A percentile compares a stretch with the other conserved stretches of the same genome.
Evolutionary conservation across 2,888 invertebrate genomes (phyloP).

Genomic region (Aricia artaxerxes): DNA sequence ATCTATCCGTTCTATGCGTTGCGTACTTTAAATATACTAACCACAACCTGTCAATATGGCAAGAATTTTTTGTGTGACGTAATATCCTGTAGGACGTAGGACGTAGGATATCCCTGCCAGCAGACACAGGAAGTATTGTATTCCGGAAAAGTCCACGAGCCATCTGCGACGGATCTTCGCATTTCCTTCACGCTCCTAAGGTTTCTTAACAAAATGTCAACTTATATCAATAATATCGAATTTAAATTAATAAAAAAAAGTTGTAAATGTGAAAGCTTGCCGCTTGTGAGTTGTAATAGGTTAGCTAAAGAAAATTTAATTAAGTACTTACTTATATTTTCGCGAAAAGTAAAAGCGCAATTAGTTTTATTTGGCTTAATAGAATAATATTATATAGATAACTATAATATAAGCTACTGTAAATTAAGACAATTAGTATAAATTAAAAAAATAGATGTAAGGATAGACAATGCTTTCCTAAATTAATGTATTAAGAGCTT

Average conservation of each 20-base stretch:
- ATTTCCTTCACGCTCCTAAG: not conserved
- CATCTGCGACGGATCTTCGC: not conserved
- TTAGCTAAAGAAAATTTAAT: too few relatives aligned
- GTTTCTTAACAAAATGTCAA: not conserved
- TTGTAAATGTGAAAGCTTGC: too few relatives aligned
- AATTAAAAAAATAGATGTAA: not conserved
- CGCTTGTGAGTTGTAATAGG: too few relatives aligned
- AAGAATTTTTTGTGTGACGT: too few relatives aligned
- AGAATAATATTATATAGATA: not conserved
- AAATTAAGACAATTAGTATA: not conserved
- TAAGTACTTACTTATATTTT: too few relatives aligned
- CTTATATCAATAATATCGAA: too few relatives aligned
- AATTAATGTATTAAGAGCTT: not conserved
- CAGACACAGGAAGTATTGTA: not conserved
- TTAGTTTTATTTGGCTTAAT: too few relatives aligned
- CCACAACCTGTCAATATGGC: too few relatives aligned
- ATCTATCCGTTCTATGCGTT: too few relatives aligned
- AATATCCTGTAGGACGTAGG: not conserved
- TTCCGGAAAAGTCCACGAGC: slow-evolving; percentile 16
- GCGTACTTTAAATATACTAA: too few relatives aligned
- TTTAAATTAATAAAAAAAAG: too few relatives aligned
- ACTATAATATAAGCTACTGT: not conserved
- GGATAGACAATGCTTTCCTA: not conserved
- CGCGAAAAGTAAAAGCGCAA: too few relatives aligned
- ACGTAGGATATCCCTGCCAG: not conserved